A percentile compares a stretch with the other conserved stretches of the same genome.
Conservation (phyloP, 1,140 invertebrate species). For the Tribolium castaneum region DNA sequence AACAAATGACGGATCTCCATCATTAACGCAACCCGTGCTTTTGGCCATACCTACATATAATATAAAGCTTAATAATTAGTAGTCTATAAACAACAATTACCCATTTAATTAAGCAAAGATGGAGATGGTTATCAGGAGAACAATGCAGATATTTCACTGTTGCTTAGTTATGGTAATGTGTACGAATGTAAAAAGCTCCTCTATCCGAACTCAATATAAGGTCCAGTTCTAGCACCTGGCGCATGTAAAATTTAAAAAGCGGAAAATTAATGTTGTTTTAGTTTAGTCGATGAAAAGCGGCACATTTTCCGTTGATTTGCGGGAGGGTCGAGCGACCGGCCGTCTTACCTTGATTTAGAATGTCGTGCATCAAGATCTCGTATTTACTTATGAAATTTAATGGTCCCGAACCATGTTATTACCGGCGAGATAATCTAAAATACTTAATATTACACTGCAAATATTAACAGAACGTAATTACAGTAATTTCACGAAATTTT, state of each 20-base stretch:
- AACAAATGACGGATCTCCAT: not conserved
- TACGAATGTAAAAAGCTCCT: conserved; percentile 20
- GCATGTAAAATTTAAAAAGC: conserved; percentile 50
- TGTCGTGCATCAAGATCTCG: conserved; percentile 57
- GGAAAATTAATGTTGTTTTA: conserved; percentile 48
- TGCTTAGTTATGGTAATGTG: conserved; percentile 57
- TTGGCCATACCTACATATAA: not conserved
- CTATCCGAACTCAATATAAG: conserved; percentile 4
- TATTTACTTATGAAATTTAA: conserved; percentile 62
- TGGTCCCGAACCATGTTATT: conserved; percentile 58
- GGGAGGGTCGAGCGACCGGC: not conserved
- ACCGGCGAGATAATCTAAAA: conserved; percentile 58
- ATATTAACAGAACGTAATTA: conserved; percentile 51
- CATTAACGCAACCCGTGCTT: not conserved
- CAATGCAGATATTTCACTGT: conserved; percentile 57
- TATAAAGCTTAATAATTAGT: conserved; percentile 41
- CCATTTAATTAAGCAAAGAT: conserved; percentile 55
- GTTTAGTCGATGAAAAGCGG: conserved; percentile 22
- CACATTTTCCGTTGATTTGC: conserved; percentile 14
- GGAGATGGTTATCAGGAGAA: conserved; percentile 53
- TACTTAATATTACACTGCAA: conserved; percentile 53
- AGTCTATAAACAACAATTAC: conserved; percentile 54
- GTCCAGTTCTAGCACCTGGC: conserved; percentile 35
- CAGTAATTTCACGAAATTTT: conserved; percentile 51
- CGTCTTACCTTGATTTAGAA: conserved; percentile 48